A percentile compares a stretch with the other conserved stretches of the same genome.
phyloP scores from a whole-genome alignment of 2,888 invertebrate genomes.

The Drosophila siamana region DNA sequence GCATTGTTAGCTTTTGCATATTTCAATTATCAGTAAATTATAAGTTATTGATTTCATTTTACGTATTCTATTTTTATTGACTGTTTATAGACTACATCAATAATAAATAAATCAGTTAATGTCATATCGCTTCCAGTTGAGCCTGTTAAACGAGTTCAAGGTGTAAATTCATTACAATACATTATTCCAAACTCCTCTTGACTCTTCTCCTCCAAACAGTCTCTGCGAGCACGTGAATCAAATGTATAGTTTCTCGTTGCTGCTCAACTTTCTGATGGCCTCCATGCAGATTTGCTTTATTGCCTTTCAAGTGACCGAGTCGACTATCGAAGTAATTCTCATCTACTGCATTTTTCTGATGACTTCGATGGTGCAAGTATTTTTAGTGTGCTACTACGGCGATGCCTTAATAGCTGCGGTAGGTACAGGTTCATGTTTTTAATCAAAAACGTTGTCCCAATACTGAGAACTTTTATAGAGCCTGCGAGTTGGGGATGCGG shows the following conservation, averaged over 20 bases:
- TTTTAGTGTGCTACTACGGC: conserved; percentile 82
- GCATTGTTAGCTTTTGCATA: too few relatives aligned
- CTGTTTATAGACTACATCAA: too few relatives aligned
- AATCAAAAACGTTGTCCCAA: background rate
- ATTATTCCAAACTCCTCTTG: background rate
- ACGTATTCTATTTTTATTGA: too few relatives aligned
- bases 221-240: conserved; percentile 71
- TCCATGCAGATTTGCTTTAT: conserved; percentile 83
- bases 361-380: conserved; percentile 80
- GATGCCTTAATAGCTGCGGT: conserved; percentile 79
- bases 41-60: too few relatives aligned
- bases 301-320: conserved; percentile 82
- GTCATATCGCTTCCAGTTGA: too few relatives aligned
- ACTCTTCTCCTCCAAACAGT: conserved; percentile 41
- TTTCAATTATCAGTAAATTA: too few relatives aligned
- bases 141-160: too few relatives aligned
- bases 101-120: too few relatives aligned
- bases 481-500: conserved; percentile 73
- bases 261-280: conserved; percentile 82
- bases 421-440: background rate
- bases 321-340: conserved; percentile 70
- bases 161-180: too few relatives aligned
- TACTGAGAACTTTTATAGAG: conserved; percentile 59
- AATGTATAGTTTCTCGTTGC: conserved; percentile 73
- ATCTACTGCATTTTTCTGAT: conserved; percentile 79